phyloP scores from a whole-genome alignment of 1,140 invertebrate species.

The Eriosoma lanigerum region DNA sequence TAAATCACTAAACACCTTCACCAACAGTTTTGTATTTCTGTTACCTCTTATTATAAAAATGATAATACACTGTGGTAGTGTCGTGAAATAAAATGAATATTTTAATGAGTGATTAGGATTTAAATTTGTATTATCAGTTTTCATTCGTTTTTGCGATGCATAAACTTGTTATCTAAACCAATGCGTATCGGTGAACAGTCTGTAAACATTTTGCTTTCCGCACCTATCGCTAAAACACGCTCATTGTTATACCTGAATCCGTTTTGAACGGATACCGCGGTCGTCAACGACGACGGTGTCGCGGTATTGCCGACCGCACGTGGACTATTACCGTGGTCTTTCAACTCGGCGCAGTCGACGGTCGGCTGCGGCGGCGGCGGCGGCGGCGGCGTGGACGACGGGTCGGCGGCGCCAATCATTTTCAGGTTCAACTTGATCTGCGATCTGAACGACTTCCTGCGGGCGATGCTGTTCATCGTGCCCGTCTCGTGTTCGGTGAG shows the following conservation, averaged over 20 bases:
- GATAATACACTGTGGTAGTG: too few species aligned
- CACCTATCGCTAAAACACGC: too few species aligned
- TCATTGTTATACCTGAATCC: conserved; percentile 17
- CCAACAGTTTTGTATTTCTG: too few species aligned
- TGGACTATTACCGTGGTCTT: not conserved
- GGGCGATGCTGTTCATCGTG: conserved; percentile 49
- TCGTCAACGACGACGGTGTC: not conserved
- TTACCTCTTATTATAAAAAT: too few species aligned
- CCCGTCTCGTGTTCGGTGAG: conserved; percentile 53
- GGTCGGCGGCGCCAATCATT: not conserved
- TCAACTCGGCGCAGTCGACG: not conserved
- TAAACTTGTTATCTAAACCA: too few species aligned
- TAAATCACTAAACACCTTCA: too few species aligned
- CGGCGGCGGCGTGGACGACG: not conserved
- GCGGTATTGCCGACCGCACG: not conserved
- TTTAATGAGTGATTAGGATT: too few species aligned
- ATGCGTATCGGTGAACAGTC: too few species aligned
- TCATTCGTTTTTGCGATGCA: too few species aligned
- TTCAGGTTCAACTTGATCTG: conserved; percentile 55
- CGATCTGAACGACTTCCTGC: conserved; percentile 55
- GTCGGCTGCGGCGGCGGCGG: not conserved
- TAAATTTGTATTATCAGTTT: too few species aligned
- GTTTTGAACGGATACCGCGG: conserved; percentile 1
- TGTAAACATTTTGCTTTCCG: too few species aligned
- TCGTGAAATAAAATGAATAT: too few species aligned